Evolutionary conservation across 2,797 vertebrate genomes (phyloP).

Genomic region (Emys orbicularis): DNA sequence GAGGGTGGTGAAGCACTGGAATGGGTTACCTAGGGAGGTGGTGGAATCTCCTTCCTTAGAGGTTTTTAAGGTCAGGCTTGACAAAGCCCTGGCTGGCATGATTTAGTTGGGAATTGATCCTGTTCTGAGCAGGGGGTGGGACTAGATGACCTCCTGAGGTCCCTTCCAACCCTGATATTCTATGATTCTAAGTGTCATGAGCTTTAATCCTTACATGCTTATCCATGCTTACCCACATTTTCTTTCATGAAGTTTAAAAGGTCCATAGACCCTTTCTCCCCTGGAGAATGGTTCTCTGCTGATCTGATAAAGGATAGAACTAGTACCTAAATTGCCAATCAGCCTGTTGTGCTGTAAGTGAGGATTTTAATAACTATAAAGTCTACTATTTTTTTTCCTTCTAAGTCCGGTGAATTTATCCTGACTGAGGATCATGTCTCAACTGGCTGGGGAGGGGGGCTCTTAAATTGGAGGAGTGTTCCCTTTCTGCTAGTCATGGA

Average conservation of each 20-base stretch:
- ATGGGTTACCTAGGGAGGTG: no score
- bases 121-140: no score
- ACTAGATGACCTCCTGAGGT: no score
- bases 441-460: not conserved
- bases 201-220: not conserved
- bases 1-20: no score
- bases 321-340: not conserved
- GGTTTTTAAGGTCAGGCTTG: no score
- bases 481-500: not conserved
- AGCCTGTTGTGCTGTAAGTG: no score
- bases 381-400: no score
- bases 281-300: not conserved
- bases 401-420: not conserved
- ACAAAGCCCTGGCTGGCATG: no score
- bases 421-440: not conserved
- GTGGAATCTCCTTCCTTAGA: no score
- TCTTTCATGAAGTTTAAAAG: not conserved
- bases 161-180: no score
- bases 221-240: not conserved
- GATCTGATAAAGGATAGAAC: not conserved
- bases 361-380: no score
- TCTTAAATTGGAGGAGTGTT: accelerated
- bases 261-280: not conserved
- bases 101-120: no score
- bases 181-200: not conserved